Percentiles rank a stretch among this genome's conserved stretches.
Evolutionary conservation across 2,888 invertebrate genomes (phyloP).

Genomic region (Eilema caniola): DNA sequence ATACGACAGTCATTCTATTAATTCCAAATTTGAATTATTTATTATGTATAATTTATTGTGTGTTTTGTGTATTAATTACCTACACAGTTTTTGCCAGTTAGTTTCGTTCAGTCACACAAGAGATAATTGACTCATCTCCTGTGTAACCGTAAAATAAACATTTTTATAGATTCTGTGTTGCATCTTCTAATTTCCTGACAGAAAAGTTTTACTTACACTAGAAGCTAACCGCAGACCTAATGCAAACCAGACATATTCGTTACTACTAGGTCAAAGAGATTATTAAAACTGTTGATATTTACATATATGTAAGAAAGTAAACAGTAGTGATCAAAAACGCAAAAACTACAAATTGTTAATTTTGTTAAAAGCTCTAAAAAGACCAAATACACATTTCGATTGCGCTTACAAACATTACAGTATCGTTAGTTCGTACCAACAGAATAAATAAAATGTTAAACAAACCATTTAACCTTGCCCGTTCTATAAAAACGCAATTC

Average conservation of each 20-base stretch:
- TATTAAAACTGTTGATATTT: no score
- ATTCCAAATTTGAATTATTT: slow-evolving; percentile 41
- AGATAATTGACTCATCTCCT: no score
- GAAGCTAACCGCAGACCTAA: no score
- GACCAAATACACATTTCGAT: slow-evolving; percentile 32
- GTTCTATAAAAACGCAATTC: slow-evolving; percentile 27
- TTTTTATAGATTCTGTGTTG: not conserved
- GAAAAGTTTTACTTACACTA: no score
- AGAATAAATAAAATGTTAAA: slow-evolving; percentile 40
- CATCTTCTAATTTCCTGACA: not conserved
- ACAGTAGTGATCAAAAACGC: not conserved
- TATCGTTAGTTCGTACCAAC: slow-evolving; percentile 22
- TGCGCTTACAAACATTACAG: slow-evolving; percentile 35
- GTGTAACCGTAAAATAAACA: not conserved
- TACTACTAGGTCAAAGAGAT: no score
- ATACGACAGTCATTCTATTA: slow-evolving; percentile 45
- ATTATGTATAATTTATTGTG: not conserved
- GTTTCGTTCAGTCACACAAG: no score
- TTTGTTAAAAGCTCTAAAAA: slow-evolving; percentile 20
- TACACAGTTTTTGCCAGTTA: no score
- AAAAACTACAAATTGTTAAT: not conserved
- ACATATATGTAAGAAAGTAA: not conserved
- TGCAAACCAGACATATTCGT: no score
- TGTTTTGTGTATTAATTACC: no score
- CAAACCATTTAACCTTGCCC: slow-evolving; percentile 36